Base-by-base conservation (phyloP, 2,888 invertebrate species). In the Eilema griseolum region DNA sequence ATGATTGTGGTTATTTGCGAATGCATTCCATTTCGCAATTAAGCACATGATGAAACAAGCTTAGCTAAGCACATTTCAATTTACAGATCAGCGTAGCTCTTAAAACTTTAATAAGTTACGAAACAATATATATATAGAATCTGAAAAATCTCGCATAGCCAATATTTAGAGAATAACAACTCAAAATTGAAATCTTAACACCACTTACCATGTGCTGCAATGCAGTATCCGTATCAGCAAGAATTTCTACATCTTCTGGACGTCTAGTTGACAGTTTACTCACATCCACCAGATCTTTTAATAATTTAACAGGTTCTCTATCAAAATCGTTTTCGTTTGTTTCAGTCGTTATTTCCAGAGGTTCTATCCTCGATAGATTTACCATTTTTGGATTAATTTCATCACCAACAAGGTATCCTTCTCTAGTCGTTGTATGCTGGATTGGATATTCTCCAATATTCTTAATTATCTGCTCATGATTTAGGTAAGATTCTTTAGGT, bases 191-290 rank as follows among this genome's bases (percentile, higher is more conserved):
- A n/a, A 12, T 61, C n/a, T 33, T 14, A 61, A 26, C 26, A 52
- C 64, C n/a, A 78, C 88, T 86, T 69, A 88, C 89, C 82, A 73
- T 65, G 70, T 74, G 74, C 41, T 74, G 74, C 60, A 70, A 66
- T 12, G 74, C 26, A 37, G 66, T 72, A 57, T 71, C 64, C n/a
- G 67, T 70, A 1, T 70, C 31, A 4, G 75, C 73, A 60, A 92
- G 72, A 37, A 92, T 83, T 81, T 91, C 91, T 2, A 92, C 90
- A 37, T 93, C 90, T 46, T 93, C 85, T 31, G 79, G 76, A 66
- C 85, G 79, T 61, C 81, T 88, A 0, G 87, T 88, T 10, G 87
- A 88, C 26, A 90, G 70, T 56, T 91, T 88, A 46, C 86, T 88
- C 65, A 89, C 90, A 75, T 89, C 86, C 8, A 90, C 82, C 26